A percentile compares a stretch with the other conserved stretches of the same genome.
Evolutionary conservation across 2,113 vertebrate genomes (phyloP).

Genomic region (Panthera tigris): DNA sequence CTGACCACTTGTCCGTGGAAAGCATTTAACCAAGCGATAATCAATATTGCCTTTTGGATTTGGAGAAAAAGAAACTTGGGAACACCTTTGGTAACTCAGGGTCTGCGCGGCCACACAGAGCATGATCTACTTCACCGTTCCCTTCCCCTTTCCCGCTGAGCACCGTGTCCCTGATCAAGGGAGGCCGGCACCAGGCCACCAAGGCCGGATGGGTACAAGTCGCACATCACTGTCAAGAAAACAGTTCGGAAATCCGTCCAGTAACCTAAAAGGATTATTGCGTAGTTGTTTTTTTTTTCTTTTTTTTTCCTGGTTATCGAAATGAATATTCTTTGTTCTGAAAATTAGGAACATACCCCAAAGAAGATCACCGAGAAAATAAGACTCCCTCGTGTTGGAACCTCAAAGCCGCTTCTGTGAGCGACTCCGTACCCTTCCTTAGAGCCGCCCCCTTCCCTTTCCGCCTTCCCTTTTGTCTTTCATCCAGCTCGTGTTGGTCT

Average conservation of each 20-base stretch:
- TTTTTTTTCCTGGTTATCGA: neutral
- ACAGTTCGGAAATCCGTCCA: neutral
- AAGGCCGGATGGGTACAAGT: neutral
- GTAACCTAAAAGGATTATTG: neutral
- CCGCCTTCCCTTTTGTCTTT: neutral
- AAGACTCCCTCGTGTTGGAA: rapidly evolving
- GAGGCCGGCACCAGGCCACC: rapidly evolving
- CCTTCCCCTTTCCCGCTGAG: rapidly evolving
- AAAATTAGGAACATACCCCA: neutral
- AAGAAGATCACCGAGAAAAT: neutral
- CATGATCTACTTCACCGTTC: rapidly evolving
- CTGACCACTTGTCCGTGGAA: neutral
- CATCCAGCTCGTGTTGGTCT: neutral
- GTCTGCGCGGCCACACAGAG: neutral
- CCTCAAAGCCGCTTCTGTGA: neutral
- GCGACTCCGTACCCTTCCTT: rapidly evolving
- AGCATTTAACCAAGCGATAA: neutral
- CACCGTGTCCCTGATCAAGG: rapidly evolving
- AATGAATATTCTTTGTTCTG: neutral
- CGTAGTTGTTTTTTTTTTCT: neutral
- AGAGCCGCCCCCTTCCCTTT: rapidly evolving
- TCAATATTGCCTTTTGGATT: neutral
- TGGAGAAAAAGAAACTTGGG: neutral
- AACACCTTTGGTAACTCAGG: neutral
- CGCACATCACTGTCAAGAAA: neutral